A percentile compares a stretch with the other conserved stretches of the same genome.
These are phyloP conservation scores for Zosterops japonicus DNA, from an alignment of 2,113 vertebrate species.

Conservation along the genomic window DNA sequence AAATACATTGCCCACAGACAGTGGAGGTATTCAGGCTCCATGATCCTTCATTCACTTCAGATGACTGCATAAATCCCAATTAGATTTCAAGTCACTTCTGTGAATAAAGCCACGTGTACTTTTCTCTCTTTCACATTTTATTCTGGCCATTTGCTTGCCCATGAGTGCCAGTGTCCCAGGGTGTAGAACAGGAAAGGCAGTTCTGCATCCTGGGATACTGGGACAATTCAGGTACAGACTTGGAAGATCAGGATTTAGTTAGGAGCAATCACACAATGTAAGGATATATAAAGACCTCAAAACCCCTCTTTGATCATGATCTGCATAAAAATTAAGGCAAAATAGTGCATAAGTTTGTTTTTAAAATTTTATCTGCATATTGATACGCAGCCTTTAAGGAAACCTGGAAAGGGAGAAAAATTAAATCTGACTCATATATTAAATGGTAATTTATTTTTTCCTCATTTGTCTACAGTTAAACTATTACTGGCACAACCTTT, in stretches of 20 bases:
- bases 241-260: background rate
- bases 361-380: background rate
- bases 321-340: background rate
- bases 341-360: background rate
- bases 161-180: background rate
- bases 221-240: background rate
- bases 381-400: background rate
- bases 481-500: background rate
- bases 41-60: background rate
- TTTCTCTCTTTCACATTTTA: background rate
- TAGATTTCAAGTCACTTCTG: background rate
- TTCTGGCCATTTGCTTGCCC: background rate
- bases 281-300: background rate
- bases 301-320: background rate
- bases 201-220: background rate
- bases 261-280: background rate
- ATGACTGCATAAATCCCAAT: background rate
- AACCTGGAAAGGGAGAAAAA: background rate
- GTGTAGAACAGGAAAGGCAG: background rate
- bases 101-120: background rate
- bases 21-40: background rate
- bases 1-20: background rate
- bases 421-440: background rate
- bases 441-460: background rate
- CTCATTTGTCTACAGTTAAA: background rate